phyloP scores from a whole-genome alignment of 1,140 invertebrate species.

The Agraylea sexmaculata region DNA sequence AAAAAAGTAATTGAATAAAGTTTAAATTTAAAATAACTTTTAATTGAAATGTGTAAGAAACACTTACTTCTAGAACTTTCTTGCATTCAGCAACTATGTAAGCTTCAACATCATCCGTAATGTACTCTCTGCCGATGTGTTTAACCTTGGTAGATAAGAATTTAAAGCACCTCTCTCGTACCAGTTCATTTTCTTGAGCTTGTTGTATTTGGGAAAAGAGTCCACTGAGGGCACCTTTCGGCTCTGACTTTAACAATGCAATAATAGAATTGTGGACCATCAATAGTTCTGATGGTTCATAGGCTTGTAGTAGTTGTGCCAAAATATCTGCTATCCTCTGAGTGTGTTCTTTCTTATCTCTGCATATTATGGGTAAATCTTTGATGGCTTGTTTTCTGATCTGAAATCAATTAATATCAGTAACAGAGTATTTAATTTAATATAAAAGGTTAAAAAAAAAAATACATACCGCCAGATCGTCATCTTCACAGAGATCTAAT shows the following conservation, averaged over 20 bases:
- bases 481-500: conserved; percentile 92
- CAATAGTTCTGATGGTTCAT: conserved; percentile 69
- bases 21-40: conserved; percentile 6
- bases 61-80: conserved; percentile 64
- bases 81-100: conserved; percentile 74
- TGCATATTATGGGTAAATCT: conserved; percentile 78
- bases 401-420: conserved; percentile 39
- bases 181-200: conserved; percentile 59
- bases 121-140: conserved; percentile 60
- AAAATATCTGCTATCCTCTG: conserved; percentile 85
- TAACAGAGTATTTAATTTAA: neutral
- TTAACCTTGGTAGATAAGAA: conserved; percentile 78
- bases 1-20: conserved; percentile 13
- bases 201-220: conserved; percentile 79
- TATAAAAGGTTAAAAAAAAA: neutral
- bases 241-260: conserved; percentile 46
- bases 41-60: conserved; percentile 9
- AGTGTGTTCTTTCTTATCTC: conserved; percentile 71
- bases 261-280: conserved; percentile 60
- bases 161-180: conserved; percentile 78
- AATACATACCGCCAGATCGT: conserved; percentile 64
- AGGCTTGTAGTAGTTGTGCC: conserved; percentile 77
- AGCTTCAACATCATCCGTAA: conserved; percentile 80
- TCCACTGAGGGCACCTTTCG: conserved; percentile 62
- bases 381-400: conserved; percentile 94